phyloP scores from a whole-genome alignment of 2,888 invertebrate genomes.

The Tinea trinotella region DNA sequence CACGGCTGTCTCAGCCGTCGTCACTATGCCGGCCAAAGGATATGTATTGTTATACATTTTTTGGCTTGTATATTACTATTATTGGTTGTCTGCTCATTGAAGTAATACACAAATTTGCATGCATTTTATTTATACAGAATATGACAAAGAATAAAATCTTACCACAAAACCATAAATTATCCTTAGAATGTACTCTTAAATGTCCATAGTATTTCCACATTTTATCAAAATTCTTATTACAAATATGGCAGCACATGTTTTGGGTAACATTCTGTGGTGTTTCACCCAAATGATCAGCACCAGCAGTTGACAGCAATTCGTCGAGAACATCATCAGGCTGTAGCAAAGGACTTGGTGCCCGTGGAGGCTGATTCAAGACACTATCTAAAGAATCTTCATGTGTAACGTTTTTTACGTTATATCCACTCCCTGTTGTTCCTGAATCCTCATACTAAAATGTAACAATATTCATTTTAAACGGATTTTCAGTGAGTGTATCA shows the following conservation, averaged over 20 bases:
- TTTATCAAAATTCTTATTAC: slow-evolving; percentile 57
- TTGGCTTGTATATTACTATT: no score
- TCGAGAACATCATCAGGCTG: slow-evolving; percentile 53
- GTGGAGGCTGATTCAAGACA: slow-evolving; percentile 7
- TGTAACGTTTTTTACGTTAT: not conserved
- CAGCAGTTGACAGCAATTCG: slow-evolving; percentile 46
- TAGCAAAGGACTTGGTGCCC: slow-evolving; percentile 26
- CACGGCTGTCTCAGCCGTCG: no score
- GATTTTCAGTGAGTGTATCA: no score
- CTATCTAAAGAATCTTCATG: slow-evolving; percentile 1
- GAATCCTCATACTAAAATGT: not conserved
- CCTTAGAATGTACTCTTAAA: slow-evolving; percentile 57
- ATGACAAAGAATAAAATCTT: slow-evolving; percentile 24
- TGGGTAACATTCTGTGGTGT: slow-evolving; percentile 57
- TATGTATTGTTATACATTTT: no score
- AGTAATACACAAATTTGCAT: not conserved
- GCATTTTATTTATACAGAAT: no score
- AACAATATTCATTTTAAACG: no score
- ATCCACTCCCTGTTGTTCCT: not conserved
- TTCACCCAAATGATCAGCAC: slow-evolving; percentile 55
- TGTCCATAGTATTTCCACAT: slow-evolving; percentile 65
- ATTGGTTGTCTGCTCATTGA: no score
- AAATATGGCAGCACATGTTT: slow-evolving; percentile 58
- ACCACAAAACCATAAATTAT: slow-evolving; percentile 62
- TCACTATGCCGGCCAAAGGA: no score